Conservation (phyloP, 2,888 invertebrate species). For the Pseudeuparius sepicola region DNA sequence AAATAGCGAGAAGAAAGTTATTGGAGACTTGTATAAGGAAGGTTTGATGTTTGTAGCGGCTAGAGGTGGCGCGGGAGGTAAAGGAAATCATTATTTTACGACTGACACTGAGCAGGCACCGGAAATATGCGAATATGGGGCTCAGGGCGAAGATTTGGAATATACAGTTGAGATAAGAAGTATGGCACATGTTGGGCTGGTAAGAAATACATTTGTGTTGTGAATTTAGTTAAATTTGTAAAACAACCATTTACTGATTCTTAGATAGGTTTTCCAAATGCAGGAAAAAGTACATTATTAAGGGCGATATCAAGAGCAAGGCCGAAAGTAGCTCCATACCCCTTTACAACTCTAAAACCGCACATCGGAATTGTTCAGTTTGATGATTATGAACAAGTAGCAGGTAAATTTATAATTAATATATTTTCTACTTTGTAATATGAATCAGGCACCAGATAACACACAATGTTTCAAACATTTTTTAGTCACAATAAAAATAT, state of each 20-base stretch:
- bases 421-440: too few relatives aligned
- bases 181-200: slow-evolving; percentile 91
- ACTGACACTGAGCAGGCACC: slow-evolving; percentile 72
- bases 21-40: slow-evolving; percentile 57
- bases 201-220: too few relatives aligned
- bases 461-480: too few relatives aligned
- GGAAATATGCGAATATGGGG: slow-evolving; percentile 78
- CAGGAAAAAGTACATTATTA: slow-evolving; percentile 86
- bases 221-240: neutral
- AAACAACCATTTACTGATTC: slow-evolving; percentile 21
- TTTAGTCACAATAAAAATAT: too few relatives aligned
- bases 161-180: slow-evolving; percentile 78
- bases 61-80: slow-evolving; percentile 90
- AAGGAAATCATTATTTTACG: slow-evolving; percentile 88
- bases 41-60: slow-evolving; percentile 85
- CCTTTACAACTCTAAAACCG: slow-evolving; percentile 80
- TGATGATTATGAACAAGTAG: slow-evolving; percentile 79
- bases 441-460: too few relatives aligned
- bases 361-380: slow-evolving; percentile 83
- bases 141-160: slow-evolving; percentile 61
- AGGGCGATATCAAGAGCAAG: slow-evolving; percentile 76
- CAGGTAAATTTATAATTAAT: slow-evolving; percentile 43
- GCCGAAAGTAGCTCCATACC: slow-evolving; percentile 85
- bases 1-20: slow-evolving; percentile 43
- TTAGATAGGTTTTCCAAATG: slow-evolving; percentile 79